Evolutionary conservation across 2,113 vertebrate genomes (phyloP), one percentile per base, ranked within the genome.

Genomic region (Sinocyclocheilus anophthalmus): DNA sequence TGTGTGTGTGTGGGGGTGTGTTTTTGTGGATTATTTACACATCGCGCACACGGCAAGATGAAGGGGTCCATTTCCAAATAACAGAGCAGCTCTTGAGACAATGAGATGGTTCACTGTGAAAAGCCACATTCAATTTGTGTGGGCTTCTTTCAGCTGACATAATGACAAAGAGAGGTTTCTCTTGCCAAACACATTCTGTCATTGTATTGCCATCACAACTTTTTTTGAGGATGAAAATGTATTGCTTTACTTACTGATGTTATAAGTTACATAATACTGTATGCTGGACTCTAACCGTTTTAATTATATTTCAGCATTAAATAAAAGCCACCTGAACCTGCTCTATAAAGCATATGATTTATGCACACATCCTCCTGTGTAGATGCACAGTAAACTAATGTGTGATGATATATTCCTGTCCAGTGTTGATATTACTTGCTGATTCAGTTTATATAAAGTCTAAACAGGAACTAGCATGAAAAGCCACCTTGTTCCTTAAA

Each of bases 381-480:
- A 67, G 72, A 75, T 78, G 30, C 24, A 87, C 77, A 85, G 63
- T 83, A 85, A 79, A 53, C 61, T 84, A 78, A 90, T 88, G 72
- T 84, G 80, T 61, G 73, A 70, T 87, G 67, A 84, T 91, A 89
- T 88, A 90, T 85, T 90, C 75, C 50, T 13, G 42, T 67, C 82
- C 69, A 33, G 42, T 86, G 86, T 87, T 85, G 85, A 89, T 88
- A 87, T 89, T 88, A 78, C 84, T 85, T 82, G 37, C 75, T 61
- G 50, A 73, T 86, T 57, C 83, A 85, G 83, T 86, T 81, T 87
- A 81, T 87, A 85, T 84, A 76, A 85, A 81, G 86, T 78, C 84
- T 88, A 90, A 92, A 91, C 89, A 92, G 85, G 76, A 72, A 90
- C 87, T 80, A 83, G 30, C 45, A 57, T 91, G 88, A 93, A 94